Base-by-base conservation (phyloP, 2,888 invertebrate genomes). In the Hyles lineata region DNA sequence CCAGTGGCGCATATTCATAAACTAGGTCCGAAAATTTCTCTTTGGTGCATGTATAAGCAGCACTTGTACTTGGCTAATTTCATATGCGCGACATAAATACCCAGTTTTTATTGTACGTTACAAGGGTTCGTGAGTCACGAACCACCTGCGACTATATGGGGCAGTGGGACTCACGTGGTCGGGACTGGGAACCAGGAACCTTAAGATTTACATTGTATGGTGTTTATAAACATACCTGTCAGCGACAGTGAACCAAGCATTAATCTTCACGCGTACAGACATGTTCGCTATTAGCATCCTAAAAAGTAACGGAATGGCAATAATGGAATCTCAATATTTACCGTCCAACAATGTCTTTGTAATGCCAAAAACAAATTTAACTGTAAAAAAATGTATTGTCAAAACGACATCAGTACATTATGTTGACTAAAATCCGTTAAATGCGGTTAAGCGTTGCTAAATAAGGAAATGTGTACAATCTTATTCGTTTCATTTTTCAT, bases 41-140 rank as follows among this genome's bases (percentile, higher is more conserved):
- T 81, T 80, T 76, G 76, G 78, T 82, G 74, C 84, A 85, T 84
- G 83, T 79, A 81, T 79, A 82, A 74, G 77, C 76, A 74, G 19
- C 63, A 58, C 63, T 72, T 72, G 60, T 75, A 74, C 78, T 84
- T 85, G 83, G 83, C 87, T 90, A 87, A 89, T 89, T 89, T 76
- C 74, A 82, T 82, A 90, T 90, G 88, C 91, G 80, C 74, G 81
- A 80, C 87, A 84, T 88, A 86, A 78, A 83, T 81, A 79, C 84
- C 79, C 78, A 80, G 80, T 78, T 81, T 81, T 81, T 76, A 79
- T 75, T 74, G 78, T 78, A 82, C 78, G 78, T 78, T 78, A 77
- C 32, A 71, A 67, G 71, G 70, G 70, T 61, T 61, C 43, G 72
- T 52, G 70, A 73, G 59, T 71, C 58, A 67, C 63, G 58, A 50